Conservation (phyloP, 2,113 vertebrate species). For the Laterallus jamaicensis region DNA sequence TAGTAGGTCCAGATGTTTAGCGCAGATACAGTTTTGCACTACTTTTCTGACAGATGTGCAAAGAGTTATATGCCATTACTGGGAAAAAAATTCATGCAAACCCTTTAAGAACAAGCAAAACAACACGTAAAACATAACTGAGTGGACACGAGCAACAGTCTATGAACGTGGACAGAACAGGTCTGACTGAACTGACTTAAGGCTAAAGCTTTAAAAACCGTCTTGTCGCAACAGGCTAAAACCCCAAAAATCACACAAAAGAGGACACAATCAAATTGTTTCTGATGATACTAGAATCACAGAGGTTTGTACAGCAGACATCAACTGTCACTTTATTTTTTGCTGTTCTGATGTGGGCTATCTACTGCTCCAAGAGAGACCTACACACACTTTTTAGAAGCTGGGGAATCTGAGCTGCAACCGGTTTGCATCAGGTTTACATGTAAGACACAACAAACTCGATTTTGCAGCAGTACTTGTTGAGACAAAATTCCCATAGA, state of each 20-base stretch:
- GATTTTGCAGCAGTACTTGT: slow-evolving; percentile 7
- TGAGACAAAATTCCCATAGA: neutral
- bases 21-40: neutral
- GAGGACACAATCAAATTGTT: neutral
- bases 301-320: neutral
- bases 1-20: neutral
- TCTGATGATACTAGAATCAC: neutral
- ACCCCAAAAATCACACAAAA: neutral
- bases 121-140: neutral
- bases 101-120: neutral
- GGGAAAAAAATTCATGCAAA: neutral
- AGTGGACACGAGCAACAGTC: neutral
- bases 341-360: fast-evolving
- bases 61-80: neutral
- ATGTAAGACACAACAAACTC: neutral
- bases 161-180: neutral
- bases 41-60: neutral
- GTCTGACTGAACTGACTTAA: neutral
- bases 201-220: neutral
- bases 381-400: neutral
- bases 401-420: neutral
- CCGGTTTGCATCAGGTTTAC: neutral
- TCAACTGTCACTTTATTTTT: neutral
- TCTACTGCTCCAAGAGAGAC: neutral
- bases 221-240: neutral